Evolutionary conservation across 2,797 vertebrate genomes (phyloP).

Genomic region (Philypnodon macrostomus): DNA sequence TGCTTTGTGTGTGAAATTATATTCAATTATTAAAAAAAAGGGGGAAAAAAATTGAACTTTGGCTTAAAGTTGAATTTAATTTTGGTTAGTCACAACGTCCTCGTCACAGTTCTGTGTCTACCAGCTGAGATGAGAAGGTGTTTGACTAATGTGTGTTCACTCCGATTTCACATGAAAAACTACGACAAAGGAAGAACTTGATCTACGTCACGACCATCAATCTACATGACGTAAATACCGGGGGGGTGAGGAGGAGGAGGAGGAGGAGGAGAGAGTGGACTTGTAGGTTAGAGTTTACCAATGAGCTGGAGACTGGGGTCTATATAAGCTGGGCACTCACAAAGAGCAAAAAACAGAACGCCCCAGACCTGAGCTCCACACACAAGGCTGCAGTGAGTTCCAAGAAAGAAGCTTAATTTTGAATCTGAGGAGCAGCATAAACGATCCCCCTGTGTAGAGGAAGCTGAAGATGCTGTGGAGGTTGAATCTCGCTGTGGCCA

Average conservation of each 20-base stretch:
- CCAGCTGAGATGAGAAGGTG: conserved; percentile 35
- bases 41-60: too few relatives aligned
- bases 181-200: conserved; percentile 42
- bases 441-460: conserved; percentile 1
- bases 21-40: background rate
- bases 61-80: background rate
- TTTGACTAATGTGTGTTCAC: conserved; percentile 22
- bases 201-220: conserved; percentile 55
- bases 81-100: background rate
- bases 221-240: conserved; percentile 41
- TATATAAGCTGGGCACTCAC: conserved; percentile 51
- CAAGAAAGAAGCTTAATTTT: conserved; percentile 5
- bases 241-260: conserved; percentile 2
- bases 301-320: conserved; percentile 41
- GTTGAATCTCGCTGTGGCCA: conserved; percentile 41
- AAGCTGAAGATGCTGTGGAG: conserved; percentile 58
- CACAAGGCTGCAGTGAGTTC: background rate
- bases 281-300: conserved; percentile 24
- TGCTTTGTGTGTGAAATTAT: conserved; percentile 14
- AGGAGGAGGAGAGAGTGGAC: conserved; percentile 15
- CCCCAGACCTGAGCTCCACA: conserved; percentile 9
- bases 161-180: conserved; percentile 6
- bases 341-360: conserved; percentile 30
- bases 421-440: conserved; percentile 15
- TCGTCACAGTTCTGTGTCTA: background rate